Base-by-base conservation (phyloP, 2,888 invertebrate species). In the Drosophila infuscata region DNA sequence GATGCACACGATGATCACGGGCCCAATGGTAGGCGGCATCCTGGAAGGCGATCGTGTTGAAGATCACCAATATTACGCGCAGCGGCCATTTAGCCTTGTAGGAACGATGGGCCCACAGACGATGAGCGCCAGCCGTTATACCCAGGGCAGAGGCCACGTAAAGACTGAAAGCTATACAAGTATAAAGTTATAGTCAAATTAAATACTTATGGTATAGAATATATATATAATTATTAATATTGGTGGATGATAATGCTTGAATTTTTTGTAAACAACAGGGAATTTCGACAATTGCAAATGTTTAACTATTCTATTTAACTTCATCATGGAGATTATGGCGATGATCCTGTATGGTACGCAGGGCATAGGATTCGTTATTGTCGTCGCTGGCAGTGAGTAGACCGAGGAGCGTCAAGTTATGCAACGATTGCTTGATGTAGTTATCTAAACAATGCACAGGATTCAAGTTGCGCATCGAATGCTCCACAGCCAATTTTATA, bases 81-180 rank as follows among this genome's bases (percentile, higher is more conserved):
- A 99, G 94, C 0, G 98, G 99, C 95, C 96, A 96, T 93, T 96
- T 98, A 9, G 99, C 99, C 94, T 99, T 99, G 94, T 99, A 99
- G 0, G 98, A 96, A 90, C 97, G 96, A 94, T 99, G 99, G 1
- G 99, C 95, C 99, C 99, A 99, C 36, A 99, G 95, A 85, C 99
- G 94, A 94, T 99, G 99, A 3, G 98, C 98, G 33, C 99, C 99
- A 29, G 98, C 99, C 20, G 99, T 99, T 78, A 99, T 97, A 25
- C 99, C 99, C 72, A 99, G 93, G 7, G 97, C 99, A 11, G 97
- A 96, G 76, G 95, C 93, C 66, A 96, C 94, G 93, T 98, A 98
- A 68, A 97, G 92, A 3, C 96, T 61, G 67, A 96, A 94, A 15
- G 96, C 98, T 97, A 94, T 15, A 94, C 93, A 85, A 36, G 17